Evolutionary conservation across 2,888 invertebrate genomes (phyloP), one percentile per base, ranked within the genome.

Genomic region (Pterostichus niger): DNA sequence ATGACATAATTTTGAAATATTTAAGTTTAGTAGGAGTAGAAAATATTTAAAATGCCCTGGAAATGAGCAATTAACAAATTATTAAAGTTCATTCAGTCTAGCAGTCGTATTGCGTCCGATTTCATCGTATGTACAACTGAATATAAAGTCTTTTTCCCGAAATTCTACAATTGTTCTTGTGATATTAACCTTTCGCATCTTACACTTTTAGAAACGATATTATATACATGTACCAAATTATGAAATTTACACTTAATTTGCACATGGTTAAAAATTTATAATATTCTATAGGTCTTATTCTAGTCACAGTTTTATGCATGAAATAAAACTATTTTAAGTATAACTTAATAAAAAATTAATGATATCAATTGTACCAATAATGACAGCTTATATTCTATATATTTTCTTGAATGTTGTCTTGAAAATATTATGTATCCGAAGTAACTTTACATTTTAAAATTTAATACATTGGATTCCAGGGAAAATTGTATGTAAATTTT

Each of bases 161-260:
- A 84, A 75, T 84, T 84, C 59, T 84, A 83, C 76, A 78, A 56
- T 73, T 84, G 44, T 80, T 82, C 80, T 84, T 80, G 59, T 82
- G 81, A 84, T 77, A 71, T 81, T 24, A 83, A 56, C 6, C 40
- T 54, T 68, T 84, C 10, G 84, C 84, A 71, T 80, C 68, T 83
- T 79, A 84, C 79, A 85, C 84, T 84, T 82, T 84, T 84, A 84
- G 73, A 85, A 40, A 85, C 84, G 24, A 85, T 35, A 33, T 85
- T 85, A 84, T 85, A 80, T 80, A 80, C 77, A 77, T 35, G 59
- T 77, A 59, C 15, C 80, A 68, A 68, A 64, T 54, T 54, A 54
- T 9, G 33, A 80, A 61, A 61, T 79, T 59, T 79, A 64, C 68
- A 71, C 80, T 54, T 71, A 71, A 13, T 64, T 80, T 71, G 80